phyloP scores from a whole-genome alignment of 2,113 vertebrate species.

The Penelope pileata region DNA sequence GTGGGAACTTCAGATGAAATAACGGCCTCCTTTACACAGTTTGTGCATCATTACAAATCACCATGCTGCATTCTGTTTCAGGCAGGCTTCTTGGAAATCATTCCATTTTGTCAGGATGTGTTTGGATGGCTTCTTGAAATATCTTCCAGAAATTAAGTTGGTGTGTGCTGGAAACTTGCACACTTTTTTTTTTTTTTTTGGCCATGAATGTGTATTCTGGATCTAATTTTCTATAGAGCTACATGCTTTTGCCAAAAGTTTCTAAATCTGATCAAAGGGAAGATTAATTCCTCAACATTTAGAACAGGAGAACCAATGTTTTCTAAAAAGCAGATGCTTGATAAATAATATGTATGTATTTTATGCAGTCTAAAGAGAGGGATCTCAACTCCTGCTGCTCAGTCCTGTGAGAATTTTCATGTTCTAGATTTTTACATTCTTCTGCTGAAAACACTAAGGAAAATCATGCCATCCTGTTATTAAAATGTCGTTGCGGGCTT shows the following conservation, averaged over 20 bases:
- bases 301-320: neutral
- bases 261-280: neutral
- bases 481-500: neutral
- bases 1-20: constrained; percentile 44
- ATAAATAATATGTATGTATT: neutral
- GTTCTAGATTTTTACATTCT: neutral
- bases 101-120: neutral
- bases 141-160: neutral
- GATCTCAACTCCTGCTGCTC: neutral
- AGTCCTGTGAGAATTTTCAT: neutral
- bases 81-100: neutral
- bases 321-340: neutral
- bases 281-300: neutral
- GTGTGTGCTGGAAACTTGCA: neutral
- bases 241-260: neutral
- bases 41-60: constrained; percentile 13
- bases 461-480: neutral
- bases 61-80: neutral
- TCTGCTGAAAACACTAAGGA: neutral
- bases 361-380: neutral
- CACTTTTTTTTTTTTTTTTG: neutral
- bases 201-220: neutral
- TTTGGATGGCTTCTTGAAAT: constrained; percentile 6
- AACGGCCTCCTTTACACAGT: constrained; percentile 44
- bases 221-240: neutral